A percentile compares a stretch with the other conserved stretches of the same genome.
Conservation (phyloP, 2,797 vertebrate genomes). For the Acipenser oxyrinchus region DNA sequence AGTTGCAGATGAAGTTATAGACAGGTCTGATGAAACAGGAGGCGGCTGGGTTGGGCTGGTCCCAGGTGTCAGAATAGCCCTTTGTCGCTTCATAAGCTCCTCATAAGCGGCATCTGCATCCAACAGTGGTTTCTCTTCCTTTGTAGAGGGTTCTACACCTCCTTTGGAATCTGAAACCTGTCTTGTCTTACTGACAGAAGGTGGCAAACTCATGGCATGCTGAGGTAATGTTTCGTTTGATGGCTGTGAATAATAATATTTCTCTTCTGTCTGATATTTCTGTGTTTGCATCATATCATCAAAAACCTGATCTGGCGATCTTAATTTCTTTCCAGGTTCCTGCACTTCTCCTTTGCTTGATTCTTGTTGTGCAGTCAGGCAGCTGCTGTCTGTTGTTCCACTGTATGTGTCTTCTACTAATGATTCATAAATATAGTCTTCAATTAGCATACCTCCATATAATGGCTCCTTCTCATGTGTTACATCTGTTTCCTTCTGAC, state of each 20-base stretch:
- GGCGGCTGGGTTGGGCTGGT: slow-evolving; percentile 71
- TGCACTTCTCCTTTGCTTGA: slow-evolving; percentile 47
- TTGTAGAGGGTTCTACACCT: slow-evolving; percentile 43
- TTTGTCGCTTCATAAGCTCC: slow-evolving; percentile 69
- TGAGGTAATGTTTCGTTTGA: slow-evolving; percentile 53
- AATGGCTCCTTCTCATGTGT: slow-evolving; percentile 87
- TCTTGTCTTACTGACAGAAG: slow-evolving; percentile 67
- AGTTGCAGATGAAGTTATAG: too few species aligned
- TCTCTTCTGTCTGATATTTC: slow-evolving; percentile 68
- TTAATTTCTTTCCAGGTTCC: slow-evolving; percentile 65
- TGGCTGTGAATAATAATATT: slow-evolving; percentile 65
- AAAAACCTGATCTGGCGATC: slow-evolving; percentile 75
- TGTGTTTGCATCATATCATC: slow-evolving; percentile 79
- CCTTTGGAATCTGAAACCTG: slow-evolving; percentile 73
- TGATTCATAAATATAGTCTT: slow-evolving; percentile 96
- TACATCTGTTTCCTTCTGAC: slow-evolving; percentile 68
- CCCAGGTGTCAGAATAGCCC: slow-evolving; percentile 72
- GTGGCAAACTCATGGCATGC: slow-evolving; percentile 62
- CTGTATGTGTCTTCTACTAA: slow-evolving; percentile 77
- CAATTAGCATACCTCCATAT: slow-evolving; percentile 92
- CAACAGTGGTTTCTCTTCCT: slow-evolving; percentile 53
- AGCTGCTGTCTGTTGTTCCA: slow-evolving; percentile 49
- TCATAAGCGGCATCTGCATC: slow-evolving; percentile 65
- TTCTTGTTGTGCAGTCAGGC: slow-evolving; percentile 53
- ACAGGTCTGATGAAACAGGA: too few species aligned